These are phyloP conservation scores for Euwallacea fornicatus DNA, from an alignment of 1,140 invertebrate species.

Conservation along the genomic window DNA sequence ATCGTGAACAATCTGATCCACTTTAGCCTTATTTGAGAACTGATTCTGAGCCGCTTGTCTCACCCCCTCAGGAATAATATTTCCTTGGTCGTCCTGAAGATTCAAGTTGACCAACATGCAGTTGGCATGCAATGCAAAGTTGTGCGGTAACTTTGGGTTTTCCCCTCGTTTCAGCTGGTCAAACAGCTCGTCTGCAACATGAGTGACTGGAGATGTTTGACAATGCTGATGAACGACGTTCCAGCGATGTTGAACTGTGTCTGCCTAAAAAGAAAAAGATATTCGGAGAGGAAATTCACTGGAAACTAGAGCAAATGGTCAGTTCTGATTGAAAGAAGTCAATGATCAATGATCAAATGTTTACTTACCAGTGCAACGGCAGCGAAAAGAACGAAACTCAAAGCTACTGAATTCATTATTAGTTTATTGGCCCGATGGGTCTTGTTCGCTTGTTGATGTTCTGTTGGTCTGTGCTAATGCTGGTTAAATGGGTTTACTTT, in stretches of 20 bases:
- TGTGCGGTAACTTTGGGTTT: conserved; percentile 11
- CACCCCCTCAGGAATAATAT: not conserved
- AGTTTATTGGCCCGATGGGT: too few relatives aligned
- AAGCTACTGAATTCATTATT: too few relatives aligned
- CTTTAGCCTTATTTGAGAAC: not conserved
- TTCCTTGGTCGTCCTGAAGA: conserved; percentile 14
- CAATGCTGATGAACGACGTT: conserved; percentile 21
- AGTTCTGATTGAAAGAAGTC: too few relatives aligned
- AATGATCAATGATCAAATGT: not conserved
- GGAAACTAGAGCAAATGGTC: too few relatives aligned
- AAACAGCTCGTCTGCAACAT: conserved; percentile 23
- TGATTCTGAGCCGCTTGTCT: conserved; percentile 3
- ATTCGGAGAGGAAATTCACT: too few relatives aligned
- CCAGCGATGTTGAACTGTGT: conserved; percentile 17
- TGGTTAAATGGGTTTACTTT: too few relatives aligned
- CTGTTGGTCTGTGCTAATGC: too few relatives aligned
- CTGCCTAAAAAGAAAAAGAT: conserved; percentile 12
- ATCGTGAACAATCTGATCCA: conserved; percentile 11
- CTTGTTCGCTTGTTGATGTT: too few relatives aligned
- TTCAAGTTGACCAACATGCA: conserved; percentile 29
- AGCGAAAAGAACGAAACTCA: not conserved
- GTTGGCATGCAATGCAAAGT: conserved; percentile 23
- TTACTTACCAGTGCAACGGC: not conserved
- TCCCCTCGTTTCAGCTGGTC: conserved; percentile 24
- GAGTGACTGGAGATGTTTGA: not conserved